Evolutionary conservation across 2,113 vertebrate genomes (phyloP).

Genomic region (Prionailurus viverrinus): DNA sequence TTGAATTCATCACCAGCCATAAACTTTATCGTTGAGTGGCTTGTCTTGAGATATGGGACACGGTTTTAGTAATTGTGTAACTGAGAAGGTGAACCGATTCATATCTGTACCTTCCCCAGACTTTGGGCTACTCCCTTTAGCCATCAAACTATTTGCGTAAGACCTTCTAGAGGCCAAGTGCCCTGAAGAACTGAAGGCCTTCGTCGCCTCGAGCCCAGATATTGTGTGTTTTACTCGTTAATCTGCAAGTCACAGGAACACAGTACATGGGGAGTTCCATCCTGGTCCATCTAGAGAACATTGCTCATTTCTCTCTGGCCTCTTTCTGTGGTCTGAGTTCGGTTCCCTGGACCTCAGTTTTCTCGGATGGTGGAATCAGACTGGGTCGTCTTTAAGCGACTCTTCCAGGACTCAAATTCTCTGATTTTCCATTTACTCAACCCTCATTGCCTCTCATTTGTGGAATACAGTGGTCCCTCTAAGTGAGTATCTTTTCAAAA

Average conservation of each 20-base stretch:
- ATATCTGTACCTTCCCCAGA: not conserved
- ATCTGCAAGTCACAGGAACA: not conserved
- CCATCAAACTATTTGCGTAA: not conserved
- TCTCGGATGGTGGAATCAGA: not conserved
- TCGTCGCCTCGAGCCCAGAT: not conserved
- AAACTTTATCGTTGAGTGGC: not conserved
- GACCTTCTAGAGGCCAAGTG: not conserved
- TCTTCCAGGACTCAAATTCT: not conserved
- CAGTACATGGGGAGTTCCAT: fast-evolving
- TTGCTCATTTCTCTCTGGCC: not conserved
- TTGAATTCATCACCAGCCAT: not conserved
- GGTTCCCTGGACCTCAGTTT: not conserved
- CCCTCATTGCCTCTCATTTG: not conserved
- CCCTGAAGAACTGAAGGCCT: not conserved
- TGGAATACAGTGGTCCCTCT: not conserved
- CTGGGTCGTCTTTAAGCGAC: not conserved
- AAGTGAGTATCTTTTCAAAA: not conserved
- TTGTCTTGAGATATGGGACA: not conserved
- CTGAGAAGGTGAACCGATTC: not conserved
- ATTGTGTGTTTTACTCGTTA: fast-evolving
- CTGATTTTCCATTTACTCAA: not conserved
- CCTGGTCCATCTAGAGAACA: fast-evolving
- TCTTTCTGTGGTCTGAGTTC: not conserved
- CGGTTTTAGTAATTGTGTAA: not conserved
- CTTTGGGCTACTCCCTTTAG: not conserved